Evolutionary conservation across 2,888 invertebrate genomes (phyloP).

Genomic region (Hoplodrina ambigua): DNA sequence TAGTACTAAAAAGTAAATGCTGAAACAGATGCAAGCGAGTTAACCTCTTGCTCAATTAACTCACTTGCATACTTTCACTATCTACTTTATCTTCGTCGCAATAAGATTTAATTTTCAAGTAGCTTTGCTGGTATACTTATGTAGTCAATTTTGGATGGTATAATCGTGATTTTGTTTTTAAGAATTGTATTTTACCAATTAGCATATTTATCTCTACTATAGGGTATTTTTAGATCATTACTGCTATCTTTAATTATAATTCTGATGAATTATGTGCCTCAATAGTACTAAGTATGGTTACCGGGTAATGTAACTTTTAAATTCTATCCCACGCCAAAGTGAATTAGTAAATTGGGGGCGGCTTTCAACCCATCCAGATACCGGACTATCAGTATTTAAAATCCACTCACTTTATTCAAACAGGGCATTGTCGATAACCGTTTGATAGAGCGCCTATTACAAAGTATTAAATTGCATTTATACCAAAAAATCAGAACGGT

Average conservation of each 20-base stretch:
- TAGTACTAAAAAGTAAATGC: too few species aligned
- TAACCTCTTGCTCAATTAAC: background rate
- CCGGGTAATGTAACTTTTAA: background rate
- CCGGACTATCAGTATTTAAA: constrained; percentile 46
- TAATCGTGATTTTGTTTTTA: too few species aligned
- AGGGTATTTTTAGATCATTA: too few species aligned
- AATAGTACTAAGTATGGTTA: background rate
- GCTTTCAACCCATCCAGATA: constrained; percentile 34
- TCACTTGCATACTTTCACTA: too few species aligned
- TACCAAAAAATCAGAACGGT: constrained; percentile 56
- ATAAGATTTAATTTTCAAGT: background rate
- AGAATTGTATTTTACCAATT: too few species aligned
- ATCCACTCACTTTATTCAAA: constrained; percentile 54
- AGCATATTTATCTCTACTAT: too few species aligned
- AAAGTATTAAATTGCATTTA: constrained; percentile 52
- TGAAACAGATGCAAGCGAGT: background rate
- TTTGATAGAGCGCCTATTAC: constrained; percentile 48
- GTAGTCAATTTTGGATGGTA: too few species aligned
- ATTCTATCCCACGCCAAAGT: constrained; percentile 2
- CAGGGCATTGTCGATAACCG: constrained; percentile 42
- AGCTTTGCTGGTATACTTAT: background rate
- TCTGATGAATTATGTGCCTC: background rate
- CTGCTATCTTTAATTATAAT: too few species aligned
- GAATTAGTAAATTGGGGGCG: constrained; percentile 24
- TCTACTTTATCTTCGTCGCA: background rate